Evolutionary conservation across 2,113 vertebrate species (phyloP), one percentile per base, ranked within the genome.

Genomic region (Oplegnathus fasciatus): DNA sequence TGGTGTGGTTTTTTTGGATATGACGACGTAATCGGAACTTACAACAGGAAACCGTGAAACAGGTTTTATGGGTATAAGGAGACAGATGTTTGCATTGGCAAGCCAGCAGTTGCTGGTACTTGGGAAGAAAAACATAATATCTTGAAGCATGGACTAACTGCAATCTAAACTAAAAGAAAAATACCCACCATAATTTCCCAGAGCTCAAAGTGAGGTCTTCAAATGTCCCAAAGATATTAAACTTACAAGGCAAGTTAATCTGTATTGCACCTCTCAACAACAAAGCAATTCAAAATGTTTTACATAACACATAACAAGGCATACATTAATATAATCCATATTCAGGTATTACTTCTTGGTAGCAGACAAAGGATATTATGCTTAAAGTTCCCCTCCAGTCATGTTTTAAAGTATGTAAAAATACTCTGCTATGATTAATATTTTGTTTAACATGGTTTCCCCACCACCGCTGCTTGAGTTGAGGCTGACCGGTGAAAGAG

Each of bases 1-100:
- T 40, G n/a, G 67, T 37, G 5, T 37, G 44, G 18, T 0, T 26
- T 70, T 40, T 32, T 68, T 37, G 0, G 3, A 20, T n/a, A 17
- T 42, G 24, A 69, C 62, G n/a, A 68, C 0, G 1, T 44, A 17
- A 68, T 28, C 2, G 1, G 24, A 75, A 34, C 30, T 6, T 2
- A 80, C 37, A 40, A 70, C n/a, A 81, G 74, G 57, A 88, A 85
- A 68, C 30, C 14, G 32, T 0, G 3, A 64, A 46, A 24, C 57
- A 26, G 15, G 32, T 40, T 71, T 65, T 71, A 83, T 37, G 55
- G 9, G 71, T 42, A 20, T 13, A 50, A 69, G 15, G 20, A 75
- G 42, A 54, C 17, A 50, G 24, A 64, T 77, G 48, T 46, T 78
- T 18, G 57, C 40, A 74, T 62, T 15, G 57, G 26, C 26, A 48